phyloP scores from a whole-genome alignment of 2,888 invertebrate species.

The Cordilura impudica region DNA sequence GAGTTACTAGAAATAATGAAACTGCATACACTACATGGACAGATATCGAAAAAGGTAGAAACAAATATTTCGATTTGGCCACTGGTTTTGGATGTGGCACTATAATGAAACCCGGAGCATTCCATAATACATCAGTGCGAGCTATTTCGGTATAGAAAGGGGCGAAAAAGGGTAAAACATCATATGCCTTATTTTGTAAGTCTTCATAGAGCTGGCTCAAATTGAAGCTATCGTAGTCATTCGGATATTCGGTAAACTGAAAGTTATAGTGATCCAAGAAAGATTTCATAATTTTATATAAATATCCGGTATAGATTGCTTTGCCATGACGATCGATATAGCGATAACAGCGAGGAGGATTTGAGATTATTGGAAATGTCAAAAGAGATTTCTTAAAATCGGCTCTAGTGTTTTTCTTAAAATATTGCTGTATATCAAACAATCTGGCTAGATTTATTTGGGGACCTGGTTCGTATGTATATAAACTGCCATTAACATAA shows the following conservation, averaged over 20 bases:
- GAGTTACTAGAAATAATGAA: no score
- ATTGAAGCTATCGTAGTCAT: slow-evolving; percentile 3
- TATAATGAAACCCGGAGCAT: not conserved
- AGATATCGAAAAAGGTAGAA: not conserved
- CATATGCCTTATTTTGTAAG: not conserved
- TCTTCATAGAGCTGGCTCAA: not conserved
- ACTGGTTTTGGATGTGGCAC: slow-evolving; percentile 37
- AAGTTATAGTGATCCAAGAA: slow-evolving; percentile 35
- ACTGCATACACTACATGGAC: not conserved
- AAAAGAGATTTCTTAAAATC: no score
- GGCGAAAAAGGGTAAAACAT: slow-evolving; percentile 1
- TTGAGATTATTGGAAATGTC: slow-evolving; percentile 41
- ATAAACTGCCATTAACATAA: no score
- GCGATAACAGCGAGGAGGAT: slow-evolving; percentile 34
- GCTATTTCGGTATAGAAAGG: not conserved
- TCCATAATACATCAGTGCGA: slow-evolving; percentile 23
- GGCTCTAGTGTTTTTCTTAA: no score
- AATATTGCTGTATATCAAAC: no score
- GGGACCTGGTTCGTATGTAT: no score
- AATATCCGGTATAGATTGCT: slow-evolving; percentile 19
- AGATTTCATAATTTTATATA: slow-evolving; percentile 22
- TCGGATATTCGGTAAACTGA: slow-evolving; percentile 19
- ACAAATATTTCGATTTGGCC: slow-evolving; percentile 36
- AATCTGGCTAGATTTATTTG: no score
- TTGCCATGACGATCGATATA: slow-evolving; percentile 6